Base-by-base conservation (phyloP, 2,888 invertebrate species). In the Sarcophaga caerulescens region DNA sequence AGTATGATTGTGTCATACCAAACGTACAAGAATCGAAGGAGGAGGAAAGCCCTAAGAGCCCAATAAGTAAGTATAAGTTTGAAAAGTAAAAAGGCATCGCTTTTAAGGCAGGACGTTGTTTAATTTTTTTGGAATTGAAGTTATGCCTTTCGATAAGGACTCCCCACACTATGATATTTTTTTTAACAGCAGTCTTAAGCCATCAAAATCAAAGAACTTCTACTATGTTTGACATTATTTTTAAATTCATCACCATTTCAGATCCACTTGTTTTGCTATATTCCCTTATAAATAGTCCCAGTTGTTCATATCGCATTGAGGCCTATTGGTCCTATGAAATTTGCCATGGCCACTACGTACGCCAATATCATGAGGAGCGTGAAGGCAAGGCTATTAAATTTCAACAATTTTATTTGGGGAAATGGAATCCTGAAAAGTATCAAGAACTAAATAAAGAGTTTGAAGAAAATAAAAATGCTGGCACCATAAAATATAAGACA, bases 301-400 rank as follows among this genome's bases (percentile, higher is more conserved):
- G 96, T 71, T 99, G 98, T 91, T 97, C 98, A 0, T 98, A 97
- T 90, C 95, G 97, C 87, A 93, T 98, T 73, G 98, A 98, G 91
- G 96, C 96, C 3, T 99, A 98, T 91, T 99, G 99, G 99, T 98
- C 98, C 0, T 99, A 99, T 92, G 98, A 99, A 93, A 95, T 99
- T 47, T 99, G 99, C 90, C 99, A 99, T 93, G 99, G 99, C 0
- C 94, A 95, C 89, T 97, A 96, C 92, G 95, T 99, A 4, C 95
- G 97, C 44, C 99, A 99, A 92, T 99, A 97, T 92, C 99, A 99
- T 92, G 99, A 99, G 92, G 98, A 98, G 90, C 95, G 98, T 89
- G 98, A 98, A 92, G 96, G 96, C n/a, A 96, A 97, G 93, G 95
- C 96, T 92, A 95, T 97, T 1, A 97, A 96, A 91, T 93, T 96